phyloP scores from a whole-genome alignment of 2,888 invertebrate species.

The Drosophila bunnanda region DNA sequence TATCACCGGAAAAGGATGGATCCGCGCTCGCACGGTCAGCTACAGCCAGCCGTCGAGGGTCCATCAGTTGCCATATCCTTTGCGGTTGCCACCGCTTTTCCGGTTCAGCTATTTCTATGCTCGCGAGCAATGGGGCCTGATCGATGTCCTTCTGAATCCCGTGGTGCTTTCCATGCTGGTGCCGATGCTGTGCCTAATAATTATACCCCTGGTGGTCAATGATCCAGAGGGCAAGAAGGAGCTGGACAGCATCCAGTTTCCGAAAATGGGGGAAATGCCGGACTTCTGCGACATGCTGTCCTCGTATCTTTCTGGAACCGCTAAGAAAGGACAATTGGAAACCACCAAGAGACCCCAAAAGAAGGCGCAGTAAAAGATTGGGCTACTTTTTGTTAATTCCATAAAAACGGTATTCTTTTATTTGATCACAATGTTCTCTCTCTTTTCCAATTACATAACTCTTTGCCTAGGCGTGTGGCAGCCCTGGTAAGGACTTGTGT shows the following conservation, averaged over 20 bases:
- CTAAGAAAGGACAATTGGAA: background rate
- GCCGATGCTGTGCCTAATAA: slow-evolving; percentile 94
- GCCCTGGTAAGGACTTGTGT: slow-evolving; percentile 83
- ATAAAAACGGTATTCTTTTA: slow-evolving; percentile 74
- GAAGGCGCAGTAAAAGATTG: background rate
- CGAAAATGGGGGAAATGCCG: slow-evolving; percentile 91
- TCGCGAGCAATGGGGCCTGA: slow-evolving; percentile 95
- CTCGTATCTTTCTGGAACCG: slow-evolving; percentile 90
- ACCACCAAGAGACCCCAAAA: background rate
- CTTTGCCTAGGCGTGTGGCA: slow-evolving; percentile 79
- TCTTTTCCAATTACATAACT: slow-evolving; percentile 72
- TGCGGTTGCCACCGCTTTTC: slow-evolving; percentile 92
- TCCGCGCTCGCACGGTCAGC: slow-evolving; percentile 96
- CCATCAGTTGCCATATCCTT: slow-evolving; percentile 94
- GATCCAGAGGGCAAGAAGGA: slow-evolving; percentile 98
- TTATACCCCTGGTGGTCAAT: slow-evolving; percentile 97
- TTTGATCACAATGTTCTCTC: slow-evolving; percentile 76
- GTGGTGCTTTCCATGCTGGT: slow-evolving; percentile 99
- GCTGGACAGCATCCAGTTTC: slow-evolving; percentile 92
- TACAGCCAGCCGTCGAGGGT: slow-evolving; percentile 95
- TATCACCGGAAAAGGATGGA: slow-evolving; percentile 97
- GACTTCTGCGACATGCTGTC: slow-evolving; percentile 98
- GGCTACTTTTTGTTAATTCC: slow-evolving; percentile 49
- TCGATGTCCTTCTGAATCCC: slow-evolving; percentile 97
- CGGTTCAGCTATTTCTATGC: slow-evolving; percentile 94